Conservation (phyloP, 2,888 invertebrate genomes). For the Luperina testacea region DNA sequence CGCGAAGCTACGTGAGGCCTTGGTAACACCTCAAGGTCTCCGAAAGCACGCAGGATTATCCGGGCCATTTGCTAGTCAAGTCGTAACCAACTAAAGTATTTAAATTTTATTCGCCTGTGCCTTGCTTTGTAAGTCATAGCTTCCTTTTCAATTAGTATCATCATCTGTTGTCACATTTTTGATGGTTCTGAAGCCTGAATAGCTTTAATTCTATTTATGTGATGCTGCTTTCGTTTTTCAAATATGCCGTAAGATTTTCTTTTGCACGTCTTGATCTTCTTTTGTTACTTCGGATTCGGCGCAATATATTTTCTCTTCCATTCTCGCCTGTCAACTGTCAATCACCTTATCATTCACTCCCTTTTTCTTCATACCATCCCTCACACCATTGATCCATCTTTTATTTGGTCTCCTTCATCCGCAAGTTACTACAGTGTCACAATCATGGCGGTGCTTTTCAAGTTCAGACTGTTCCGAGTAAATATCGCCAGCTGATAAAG, state of each 20-base stretch:
- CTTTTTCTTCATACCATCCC: too few species aligned
- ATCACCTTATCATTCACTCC: not conserved
- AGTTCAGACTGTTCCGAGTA: conserved; percentile 26
- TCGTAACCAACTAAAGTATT: conserved; percentile 66
- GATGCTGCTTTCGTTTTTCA: not conserved
- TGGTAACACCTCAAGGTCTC: conserved; percentile 80
- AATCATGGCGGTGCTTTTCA: conserved; percentile 15
- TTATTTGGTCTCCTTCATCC: not conserved
- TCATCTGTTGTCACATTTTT: conserved; percentile 27
- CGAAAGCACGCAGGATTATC: conserved; percentile 83
- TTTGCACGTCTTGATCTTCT: not conserved
- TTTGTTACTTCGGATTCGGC: not conserved
- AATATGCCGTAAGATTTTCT: not conserved
- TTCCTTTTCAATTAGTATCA: conserved; percentile 56
- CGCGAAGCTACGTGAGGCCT: conserved; percentile 77
- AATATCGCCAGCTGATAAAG: conserved; percentile 57
- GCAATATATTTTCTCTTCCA: not conserved
- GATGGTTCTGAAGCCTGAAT: not conserved
- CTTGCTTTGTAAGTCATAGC: conserved; percentile 54
- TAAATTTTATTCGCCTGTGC: conserved; percentile 58
- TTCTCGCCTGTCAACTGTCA: not conserved
- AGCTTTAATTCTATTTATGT: not conserved
- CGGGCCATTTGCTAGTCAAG: conserved; percentile 78
- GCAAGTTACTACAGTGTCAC: not conserved
- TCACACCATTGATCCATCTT: not conserved